phyloP scores from a whole-genome alignment of 1,140 invertebrate species.

The Caenorhabditis elegans region WBcel235 BX284606.5:9974501-9975000 shows the following conservation, averaged over 20 bases:
- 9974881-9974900: neutral
- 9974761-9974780: neutral
- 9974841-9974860: neutral
- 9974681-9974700: neutral
- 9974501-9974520: too few relatives aligned
- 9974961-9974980: too few relatives aligned
- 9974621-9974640: slow-evolving; percentile 3
- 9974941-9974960: too few relatives aligned
- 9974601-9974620: neutral
- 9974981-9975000: too few relatives aligned
- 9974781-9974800: neutral
- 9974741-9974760: neutral
- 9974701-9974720: slow-evolving; percentile 13
- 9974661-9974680: slow-evolving; percentile 1
- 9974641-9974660: neutral
- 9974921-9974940: too few relatives aligned
- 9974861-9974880: neutral
- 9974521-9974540: too few relatives aligned
- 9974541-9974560: neutral
- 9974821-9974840: neutral
- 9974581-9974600: neutral
- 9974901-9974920: too few relatives aligned
- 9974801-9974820: neutral
- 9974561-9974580: neutral
- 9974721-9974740: neutral